These are phyloP conservation scores for Elephantulus edwardii DNA, from an alignment of 2,113 vertebrate genomes.

Conservation along the genomic window DNA sequence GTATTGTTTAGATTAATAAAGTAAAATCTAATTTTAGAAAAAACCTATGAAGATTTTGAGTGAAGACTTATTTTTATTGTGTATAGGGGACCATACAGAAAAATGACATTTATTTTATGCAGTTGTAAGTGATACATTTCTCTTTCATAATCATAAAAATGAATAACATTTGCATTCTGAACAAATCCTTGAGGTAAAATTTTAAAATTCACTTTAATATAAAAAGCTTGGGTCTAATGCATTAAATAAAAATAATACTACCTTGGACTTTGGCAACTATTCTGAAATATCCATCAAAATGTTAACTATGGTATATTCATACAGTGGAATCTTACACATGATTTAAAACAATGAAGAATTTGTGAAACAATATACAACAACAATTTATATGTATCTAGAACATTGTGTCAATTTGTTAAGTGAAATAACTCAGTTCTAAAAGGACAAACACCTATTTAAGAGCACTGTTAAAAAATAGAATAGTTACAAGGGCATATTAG, in stretches of 20 bases:
- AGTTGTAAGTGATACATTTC: slow-evolving; percentile 7
- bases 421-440: neutral
- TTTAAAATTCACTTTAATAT: neutral
- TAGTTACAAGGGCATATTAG: no score
- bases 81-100: neutral
- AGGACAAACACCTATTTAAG: neutral
- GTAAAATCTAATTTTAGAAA: slow-evolving; percentile 37
- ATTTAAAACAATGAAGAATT: no score
- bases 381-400: no score
- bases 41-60: neutral
- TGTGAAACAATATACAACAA: no score
- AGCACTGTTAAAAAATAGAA: neutral
- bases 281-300: slow-evolving; percentile 10
- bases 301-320: neutral
- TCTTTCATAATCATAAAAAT: slow-evolving; percentile 40
- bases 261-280: neutral
- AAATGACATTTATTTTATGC: neutral
- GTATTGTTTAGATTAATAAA: slow-evolving; percentile 27
- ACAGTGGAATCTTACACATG: no score
- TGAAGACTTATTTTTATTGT: slow-evolving; percentile 10
- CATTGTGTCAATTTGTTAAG: no score
- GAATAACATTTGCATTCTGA: neutral
- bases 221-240: neutral
- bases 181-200: neutral
- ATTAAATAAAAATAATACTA: slow-evolving; percentile 6